Evolutionary conservation across 1,140 invertebrate species (phyloP), one percentile per base, ranked within the genome.

Genomic region (Macrostomum lignano): DNA sequence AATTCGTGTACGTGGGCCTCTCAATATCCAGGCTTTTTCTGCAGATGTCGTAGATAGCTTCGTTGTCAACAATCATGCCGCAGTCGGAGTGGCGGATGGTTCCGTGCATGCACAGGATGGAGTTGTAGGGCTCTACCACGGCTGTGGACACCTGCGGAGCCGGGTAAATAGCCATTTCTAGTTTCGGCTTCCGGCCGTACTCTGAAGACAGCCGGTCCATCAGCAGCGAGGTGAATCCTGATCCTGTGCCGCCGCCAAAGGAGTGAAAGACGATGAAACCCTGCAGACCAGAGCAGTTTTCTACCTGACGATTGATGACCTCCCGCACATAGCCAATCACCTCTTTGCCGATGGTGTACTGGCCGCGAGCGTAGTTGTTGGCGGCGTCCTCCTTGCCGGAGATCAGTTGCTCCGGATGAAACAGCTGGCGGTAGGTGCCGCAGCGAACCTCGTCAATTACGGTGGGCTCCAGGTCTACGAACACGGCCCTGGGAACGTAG

Each of bases 41-140:
- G 56, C 75, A 79, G 43, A 79, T 79, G 51, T 79, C 74, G 46
- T 78, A 79, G 9, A 79, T 61, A 28, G 75, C 75, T 55, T 79
- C 75, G 51, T 62, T 62, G 42, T 62, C 60, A 39, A 62, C 64
- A 35, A 58, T 60, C 38, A 46, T 64, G 9, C 54, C 49, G 41
- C 68, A 64, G 15, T 57, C 71, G 3, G 69, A 72, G 37, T 70
- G 67, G 49, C 73, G 70, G 10, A 73, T 65, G 19, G 72, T 48
- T 47, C 71, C 69, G 45, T 72, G 67, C 2, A 73, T 65, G 9
- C 70, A 70, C 0, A 74, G 20, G 5, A 34, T 9, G n/a, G 33
- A 11, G 31, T 34, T 34, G 11, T 34, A 34, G 5, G 23, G 33
- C 20, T 34, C 33, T 9, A 28, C 26, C 4, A 28, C 14, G 19